Evolutionary conservation across 2,113 vertebrate species (phyloP).

Genomic region (Pogonocichla stellata): DNA sequence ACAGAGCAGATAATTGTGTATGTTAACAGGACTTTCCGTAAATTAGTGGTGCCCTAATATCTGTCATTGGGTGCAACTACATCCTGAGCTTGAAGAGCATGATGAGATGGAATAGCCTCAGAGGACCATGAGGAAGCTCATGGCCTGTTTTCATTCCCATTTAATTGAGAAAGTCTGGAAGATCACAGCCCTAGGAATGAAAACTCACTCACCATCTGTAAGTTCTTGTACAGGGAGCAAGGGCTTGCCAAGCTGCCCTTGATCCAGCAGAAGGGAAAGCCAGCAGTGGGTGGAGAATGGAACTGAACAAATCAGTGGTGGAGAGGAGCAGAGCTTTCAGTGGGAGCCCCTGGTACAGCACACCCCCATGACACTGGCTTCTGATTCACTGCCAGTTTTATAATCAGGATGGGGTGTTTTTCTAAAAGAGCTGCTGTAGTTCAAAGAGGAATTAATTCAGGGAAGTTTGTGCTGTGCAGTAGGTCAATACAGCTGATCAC

Average conservation of each 20-base stretch:
- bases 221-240: not conserved
- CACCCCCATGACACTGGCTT: accelerated
- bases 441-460: slow-evolving; percentile 7
- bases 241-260: not conserved
- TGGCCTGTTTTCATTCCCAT: not conserved
- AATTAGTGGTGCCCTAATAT: not conserved
- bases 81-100: not conserved
- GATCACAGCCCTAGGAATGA: not conserved
- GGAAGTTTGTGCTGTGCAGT: not conserved
- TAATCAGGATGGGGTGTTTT: not conserved
- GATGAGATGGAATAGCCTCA: not conserved
- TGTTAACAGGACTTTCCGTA: not conserved
- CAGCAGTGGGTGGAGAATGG: not conserved
- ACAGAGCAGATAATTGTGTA: not conserved
- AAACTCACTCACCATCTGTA: slow-evolving; percentile 17
- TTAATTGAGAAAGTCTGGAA: slow-evolving; percentile 4
- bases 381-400: not conserved
- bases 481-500: slow-evolving; percentile 12
- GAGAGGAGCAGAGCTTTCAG: not conserved
- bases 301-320: not conserved
- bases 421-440: not conserved
- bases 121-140: not conserved
- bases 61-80: not conserved
- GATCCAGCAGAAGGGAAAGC: not conserved
- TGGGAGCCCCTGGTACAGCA: not conserved